Evolutionary conservation across 2,113 vertebrate genomes (phyloP).

Genomic region (Dasyornis broadbenti): DNA sequence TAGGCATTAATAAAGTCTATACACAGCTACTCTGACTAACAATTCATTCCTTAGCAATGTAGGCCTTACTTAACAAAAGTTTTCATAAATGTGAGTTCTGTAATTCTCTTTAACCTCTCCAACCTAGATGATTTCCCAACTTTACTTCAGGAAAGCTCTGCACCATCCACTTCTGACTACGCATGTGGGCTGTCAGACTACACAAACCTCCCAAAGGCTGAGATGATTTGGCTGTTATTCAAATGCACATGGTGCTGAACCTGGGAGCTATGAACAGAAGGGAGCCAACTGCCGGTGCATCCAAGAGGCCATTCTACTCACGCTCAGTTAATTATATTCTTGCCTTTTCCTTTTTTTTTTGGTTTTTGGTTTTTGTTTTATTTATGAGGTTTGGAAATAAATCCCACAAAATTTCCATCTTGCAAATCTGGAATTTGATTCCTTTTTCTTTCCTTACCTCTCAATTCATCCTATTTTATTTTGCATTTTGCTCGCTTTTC

Average conservation of each 20-base stretch:
- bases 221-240: neutral
- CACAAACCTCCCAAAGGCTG: neutral
- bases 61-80: neutral
- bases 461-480: neutral
- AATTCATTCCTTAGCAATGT: neutral
- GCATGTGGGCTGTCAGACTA: neutral
- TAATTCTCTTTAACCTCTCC: neutral
- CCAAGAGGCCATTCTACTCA: neutral
- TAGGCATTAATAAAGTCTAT: neutral
- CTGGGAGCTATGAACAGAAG: neutral
- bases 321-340: neutral
- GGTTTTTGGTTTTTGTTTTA: neutral
- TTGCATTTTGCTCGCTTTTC: neutral
- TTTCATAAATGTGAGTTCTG: neutral
- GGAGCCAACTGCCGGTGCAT: neutral
- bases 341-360: fast-evolving
- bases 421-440: neutral
- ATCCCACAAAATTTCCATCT: neutral
- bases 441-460: neutral
- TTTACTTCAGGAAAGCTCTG: neutral
- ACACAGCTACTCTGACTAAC: neutral
- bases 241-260: neutral
- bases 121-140: neutral
- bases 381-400: neutral
- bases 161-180: neutral